A percentile compares a stretch with the other conserved stretches of the same genome.
Evolutionary conservation across 2,888 invertebrate species (phyloP).

Genomic region (Synergus laeviventris): DNA sequence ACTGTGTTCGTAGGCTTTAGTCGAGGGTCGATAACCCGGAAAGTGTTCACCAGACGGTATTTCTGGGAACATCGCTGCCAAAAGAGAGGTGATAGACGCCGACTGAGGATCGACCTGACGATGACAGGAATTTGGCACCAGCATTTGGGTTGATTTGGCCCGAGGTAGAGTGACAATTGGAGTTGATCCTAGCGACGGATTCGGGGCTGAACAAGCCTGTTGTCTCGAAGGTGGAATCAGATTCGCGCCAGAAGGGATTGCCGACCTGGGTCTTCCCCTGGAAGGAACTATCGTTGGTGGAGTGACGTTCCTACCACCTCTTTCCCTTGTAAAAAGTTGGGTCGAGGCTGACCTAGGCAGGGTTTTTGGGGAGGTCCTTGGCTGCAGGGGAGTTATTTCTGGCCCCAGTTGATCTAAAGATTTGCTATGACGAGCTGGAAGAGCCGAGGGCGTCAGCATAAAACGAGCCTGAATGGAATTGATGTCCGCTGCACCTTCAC

Average conservation of each 20-base stretch:
- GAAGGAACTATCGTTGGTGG: slow-evolving; percentile 67
- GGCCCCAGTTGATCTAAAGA: slow-evolving; percentile 87
- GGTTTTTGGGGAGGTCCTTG: slow-evolving; percentile 69
- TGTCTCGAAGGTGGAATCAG: slow-evolving; percentile 68
- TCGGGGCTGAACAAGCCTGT: slow-evolving; percentile 74
- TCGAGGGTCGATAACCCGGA: slow-evolving; percentile 67
- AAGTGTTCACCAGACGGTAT: slow-evolving; percentile 65
- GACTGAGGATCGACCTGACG: slow-evolving; percentile 59
- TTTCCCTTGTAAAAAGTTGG: slow-evolving; percentile 72
- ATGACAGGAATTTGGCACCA: slow-evolving; percentile 62
- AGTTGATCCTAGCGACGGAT: slow-evolving; percentile 71
- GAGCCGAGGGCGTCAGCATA: slow-evolving; percentile 80
- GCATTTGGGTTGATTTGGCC: slow-evolving; percentile 74
- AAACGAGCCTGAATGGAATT: slow-evolving; percentile 81
- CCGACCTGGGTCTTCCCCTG: slow-evolving; percentile 65
- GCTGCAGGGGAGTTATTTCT: slow-evolving; percentile 67
- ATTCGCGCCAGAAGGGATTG: slow-evolving; percentile 63
- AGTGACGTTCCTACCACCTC: slow-evolving; percentile 59
- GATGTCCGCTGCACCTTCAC: slow-evolving; percentile 69
- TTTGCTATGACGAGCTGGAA: slow-evolving; percentile 88
- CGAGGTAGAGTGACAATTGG: slow-evolving; percentile 71
- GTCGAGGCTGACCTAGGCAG: slow-evolving; percentile 76
- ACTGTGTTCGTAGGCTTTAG: slow-evolving; percentile 59
- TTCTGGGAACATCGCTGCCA: slow-evolving; percentile 74
- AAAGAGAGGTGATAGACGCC: slow-evolving; percentile 69